These are phyloP conservation scores for Temnothorax curvispinosus DNA, from an alignment of 1,140 invertebrate species.

Conservation along the genomic window DNA sequence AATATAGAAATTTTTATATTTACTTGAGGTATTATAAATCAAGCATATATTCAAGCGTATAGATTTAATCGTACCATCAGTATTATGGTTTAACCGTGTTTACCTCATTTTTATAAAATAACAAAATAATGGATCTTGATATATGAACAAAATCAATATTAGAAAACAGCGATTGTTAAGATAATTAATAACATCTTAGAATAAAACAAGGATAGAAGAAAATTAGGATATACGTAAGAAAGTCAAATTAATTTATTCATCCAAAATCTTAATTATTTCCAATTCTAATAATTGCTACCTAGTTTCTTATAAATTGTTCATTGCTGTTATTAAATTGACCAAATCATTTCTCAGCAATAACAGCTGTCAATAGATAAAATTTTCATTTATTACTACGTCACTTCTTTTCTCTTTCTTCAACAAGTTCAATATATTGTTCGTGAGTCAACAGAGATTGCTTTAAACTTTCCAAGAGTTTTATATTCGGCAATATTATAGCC, in stretches of 20 bases:
- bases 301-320: neutral
- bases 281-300: neutral
- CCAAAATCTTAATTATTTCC: neutral
- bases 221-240: neutral
- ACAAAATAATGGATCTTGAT: too few species aligned
- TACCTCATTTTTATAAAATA: too few species aligned
- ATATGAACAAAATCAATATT: too few species aligned
- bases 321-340: neutral
- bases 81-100: too few species aligned
- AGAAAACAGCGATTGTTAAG: too few species aligned
- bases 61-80: neutral
- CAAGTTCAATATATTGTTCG: constrained; percentile 80
- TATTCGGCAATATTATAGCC: constrained; percentile 91
- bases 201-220: neutral
- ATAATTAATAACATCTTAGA: neutral
- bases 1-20: neutral
- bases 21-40: neutral
- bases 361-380: neutral
- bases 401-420: constrained; percentile 47
- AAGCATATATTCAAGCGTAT: neutral
- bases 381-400: neutral
- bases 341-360: neutral
- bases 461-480: constrained; percentile 85
- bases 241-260: neutral
- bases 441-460: constrained; percentile 84